phyloP scores from a whole-genome alignment of 1,140 invertebrate genomes.

The Drosophila seguyi region DNA sequence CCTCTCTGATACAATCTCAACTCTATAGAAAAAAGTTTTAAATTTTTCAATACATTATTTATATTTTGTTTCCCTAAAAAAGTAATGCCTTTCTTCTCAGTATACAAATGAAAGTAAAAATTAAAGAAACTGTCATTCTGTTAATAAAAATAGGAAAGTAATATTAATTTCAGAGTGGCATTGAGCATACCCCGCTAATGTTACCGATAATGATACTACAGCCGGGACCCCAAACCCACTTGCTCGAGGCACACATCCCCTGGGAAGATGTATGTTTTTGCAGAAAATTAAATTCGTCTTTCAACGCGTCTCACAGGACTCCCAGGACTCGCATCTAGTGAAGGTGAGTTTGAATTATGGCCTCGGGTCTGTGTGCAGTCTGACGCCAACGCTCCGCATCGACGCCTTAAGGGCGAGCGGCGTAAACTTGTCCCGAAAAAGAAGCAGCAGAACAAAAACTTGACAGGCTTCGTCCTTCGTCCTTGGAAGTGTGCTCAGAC shows the following conservation, averaged over 20 bases:
- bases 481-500: constrained; percentile 53
- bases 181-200: constrained; percentile 4
- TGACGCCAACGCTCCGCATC: constrained; percentile 34
- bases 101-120: background rate
- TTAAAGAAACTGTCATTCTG: background rate
- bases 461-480: constrained; percentile 57
- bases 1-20: too few species aligned
- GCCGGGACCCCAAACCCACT: background rate
- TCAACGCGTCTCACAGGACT: background rate
- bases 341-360: constrained; percentile 58
- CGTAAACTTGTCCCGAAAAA: constrained; percentile 49
- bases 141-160: background rate
- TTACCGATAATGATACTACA: constrained; percentile 1
- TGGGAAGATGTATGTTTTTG: constrained; percentile 9
- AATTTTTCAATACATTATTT: too few species aligned
- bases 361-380: constrained; percentile 46
- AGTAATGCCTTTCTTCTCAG: background rate
- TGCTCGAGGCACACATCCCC: background rate
- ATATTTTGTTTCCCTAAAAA: too few species aligned
- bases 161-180: background rate
- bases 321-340: background rate
- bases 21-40: too few species aligned
- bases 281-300: constrained; percentile 33
- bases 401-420: constrained; percentile 38
- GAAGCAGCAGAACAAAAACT: constrained; percentile 32